Evolutionary conservation across 2,113 vertebrate genomes (phyloP).

Genomic region (Gavialis gangeticus): DNA sequence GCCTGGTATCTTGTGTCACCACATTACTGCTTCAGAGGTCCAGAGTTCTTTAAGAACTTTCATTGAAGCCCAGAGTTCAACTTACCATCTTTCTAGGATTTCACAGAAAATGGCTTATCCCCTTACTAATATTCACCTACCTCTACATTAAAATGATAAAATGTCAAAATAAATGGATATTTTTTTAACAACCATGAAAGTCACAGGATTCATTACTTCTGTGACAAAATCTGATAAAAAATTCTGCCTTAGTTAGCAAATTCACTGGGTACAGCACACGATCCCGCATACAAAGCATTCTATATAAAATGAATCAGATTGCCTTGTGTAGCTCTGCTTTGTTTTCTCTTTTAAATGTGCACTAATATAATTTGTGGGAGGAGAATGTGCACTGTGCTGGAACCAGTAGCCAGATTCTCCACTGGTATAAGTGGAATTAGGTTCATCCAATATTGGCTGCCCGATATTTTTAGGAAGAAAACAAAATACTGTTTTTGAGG

Average conservation of each 20-base stretch:
- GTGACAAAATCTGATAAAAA: background rate
- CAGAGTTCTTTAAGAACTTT: background rate
- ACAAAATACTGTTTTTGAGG: background rate
- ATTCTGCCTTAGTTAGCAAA: background rate
- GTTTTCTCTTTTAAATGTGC: background rate
- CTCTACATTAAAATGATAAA: background rate
- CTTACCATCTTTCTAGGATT: background rate
- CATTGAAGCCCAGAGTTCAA: background rate
- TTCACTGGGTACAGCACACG: background rate
- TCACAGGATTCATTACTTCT: rapidly evolving
- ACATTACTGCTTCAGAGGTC: background rate
- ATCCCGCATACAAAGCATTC: background rate
- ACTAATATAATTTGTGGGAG: rapidly evolving
- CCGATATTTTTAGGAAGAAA: background rate
- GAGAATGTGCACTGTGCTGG: background rate
- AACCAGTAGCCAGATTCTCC: background rate
- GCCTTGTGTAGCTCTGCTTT: background rate
- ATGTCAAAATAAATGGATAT: background rate
- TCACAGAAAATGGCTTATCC: background rate
- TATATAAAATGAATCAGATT: background rate
- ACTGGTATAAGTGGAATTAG: background rate
- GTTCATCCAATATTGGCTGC: background rate
- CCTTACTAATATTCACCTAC: background rate
- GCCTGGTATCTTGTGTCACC: background rate
- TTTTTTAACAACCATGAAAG: background rate